A percentile compares a stretch with the other conserved stretches of the same genome.
Conservation (phyloP, 2,113 vertebrate genomes). For the Fukomys damarensis region DNA sequence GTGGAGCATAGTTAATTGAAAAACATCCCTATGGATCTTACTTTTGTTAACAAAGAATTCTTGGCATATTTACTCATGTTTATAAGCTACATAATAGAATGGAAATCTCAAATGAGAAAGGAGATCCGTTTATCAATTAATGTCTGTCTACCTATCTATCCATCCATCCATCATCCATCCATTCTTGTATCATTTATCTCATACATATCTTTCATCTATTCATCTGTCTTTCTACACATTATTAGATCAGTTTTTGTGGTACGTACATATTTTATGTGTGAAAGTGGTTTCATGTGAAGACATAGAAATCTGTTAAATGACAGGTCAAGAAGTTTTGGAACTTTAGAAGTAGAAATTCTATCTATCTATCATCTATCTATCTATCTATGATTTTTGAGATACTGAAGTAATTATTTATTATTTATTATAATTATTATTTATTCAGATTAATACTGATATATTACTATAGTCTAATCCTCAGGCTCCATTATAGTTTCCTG, state of each 20-base stretch:
- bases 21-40: conserved; percentile 48
- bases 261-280: conserved; percentile 14
- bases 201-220: not conserved
- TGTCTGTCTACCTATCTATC: not conserved
- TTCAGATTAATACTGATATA: not conserved
- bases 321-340: not conserved
- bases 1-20: conserved; percentile 53
- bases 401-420: not conserved
- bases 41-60: conserved; percentile 18
- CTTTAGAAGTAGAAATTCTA: not conserved
- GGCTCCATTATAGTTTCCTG: not conserved
- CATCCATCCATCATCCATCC: not conserved
- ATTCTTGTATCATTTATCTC: not conserved
- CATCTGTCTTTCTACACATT: not conserved
- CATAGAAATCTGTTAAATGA: not conserved
- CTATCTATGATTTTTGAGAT: not conserved
- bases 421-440: too few relatives aligned
- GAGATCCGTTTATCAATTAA: not conserved
- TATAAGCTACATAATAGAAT: conserved; percentile 17
- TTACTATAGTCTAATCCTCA: not conserved
- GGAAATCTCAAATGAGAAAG: conserved; percentile 23
- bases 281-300: conserved; percentile 42
- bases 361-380: not conserved
- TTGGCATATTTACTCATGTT: conserved; percentile 59
- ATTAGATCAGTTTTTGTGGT: conserved; percentile 21